phyloP scores from a whole-genome alignment of 2,888 invertebrate species.

The Tricholauxania praeusta region DNA sequence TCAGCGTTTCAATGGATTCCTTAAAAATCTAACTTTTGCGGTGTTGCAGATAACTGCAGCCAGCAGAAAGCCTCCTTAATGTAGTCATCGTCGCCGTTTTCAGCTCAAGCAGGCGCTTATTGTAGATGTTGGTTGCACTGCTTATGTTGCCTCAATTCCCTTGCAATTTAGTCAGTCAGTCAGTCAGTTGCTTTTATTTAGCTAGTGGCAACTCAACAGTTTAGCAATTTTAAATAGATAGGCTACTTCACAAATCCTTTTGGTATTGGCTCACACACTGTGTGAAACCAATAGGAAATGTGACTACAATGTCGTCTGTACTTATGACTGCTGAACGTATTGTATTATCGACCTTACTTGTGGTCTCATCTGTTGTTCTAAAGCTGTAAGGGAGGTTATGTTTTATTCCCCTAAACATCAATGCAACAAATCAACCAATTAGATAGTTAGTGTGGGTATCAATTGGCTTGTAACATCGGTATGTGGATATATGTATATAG shows the following conservation, averaged over 20 bases:
- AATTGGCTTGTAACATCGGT: no score
- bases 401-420: no score
- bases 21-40: background rate
- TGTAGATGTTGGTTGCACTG: background rate
- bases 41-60: background rate
- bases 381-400: no score
- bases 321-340: no score
- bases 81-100: slow-evolving; percentile 4
- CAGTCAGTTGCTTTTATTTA: slow-evolving; percentile 3
- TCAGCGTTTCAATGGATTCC: background rate
- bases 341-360: no score
- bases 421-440: no score
- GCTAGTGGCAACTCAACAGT: slow-evolving; percentile 25
- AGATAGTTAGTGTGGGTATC: no score
- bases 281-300: background rate
- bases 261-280: no score
- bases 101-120: background rate
- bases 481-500: no score
- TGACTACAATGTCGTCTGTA: no score
- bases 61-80: background rate
- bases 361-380: no score
- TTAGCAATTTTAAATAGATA: slow-evolving; percentile 17
- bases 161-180: background rate
- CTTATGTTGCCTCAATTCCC: no score
- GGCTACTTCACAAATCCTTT: background rate